phyloP scores from a whole-genome alignment of 2,797 vertebrate genomes.

The Pygocentrus nattereri region DNA sequence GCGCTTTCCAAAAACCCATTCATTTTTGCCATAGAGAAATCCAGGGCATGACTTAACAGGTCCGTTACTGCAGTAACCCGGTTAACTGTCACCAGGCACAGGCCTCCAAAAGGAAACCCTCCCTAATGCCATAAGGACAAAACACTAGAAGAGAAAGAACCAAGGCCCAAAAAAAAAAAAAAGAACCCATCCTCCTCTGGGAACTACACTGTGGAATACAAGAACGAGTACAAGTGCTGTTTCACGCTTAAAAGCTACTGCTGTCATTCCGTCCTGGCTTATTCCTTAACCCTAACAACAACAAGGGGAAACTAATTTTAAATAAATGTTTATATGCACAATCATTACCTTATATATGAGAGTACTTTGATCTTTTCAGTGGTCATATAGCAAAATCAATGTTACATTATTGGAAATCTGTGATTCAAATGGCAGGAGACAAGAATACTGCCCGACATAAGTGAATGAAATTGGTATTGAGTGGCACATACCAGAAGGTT shows the following conservation, averaged over 20 bases:
- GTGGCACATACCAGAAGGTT: background rate
- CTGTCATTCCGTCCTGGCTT: no score
- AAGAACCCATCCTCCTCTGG: background rate
- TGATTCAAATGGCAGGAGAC: slow-evolving; percentile 1
- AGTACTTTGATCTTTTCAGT: background rate
- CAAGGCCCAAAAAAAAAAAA: background rate
- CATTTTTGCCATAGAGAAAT: no score
- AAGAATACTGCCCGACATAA: slow-evolving; percentile 17
- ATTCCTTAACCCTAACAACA: background rate
- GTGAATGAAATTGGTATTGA: slow-evolving; percentile 11
- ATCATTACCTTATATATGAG: background rate
- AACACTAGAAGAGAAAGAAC: no score
- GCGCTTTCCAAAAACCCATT: no score
- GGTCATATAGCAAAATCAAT: background rate
- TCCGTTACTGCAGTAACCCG: no score
- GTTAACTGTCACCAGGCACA: no score
- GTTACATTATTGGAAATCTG: background rate
- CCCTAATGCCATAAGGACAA: no score
- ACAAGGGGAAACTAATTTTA: background rate
- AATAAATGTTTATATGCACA: background rate
- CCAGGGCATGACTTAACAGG: no score
- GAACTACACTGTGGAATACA: background rate
- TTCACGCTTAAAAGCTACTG: background rate
- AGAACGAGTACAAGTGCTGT: background rate
- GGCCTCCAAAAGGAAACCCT: no score